Evolutionary conservation across 2,113 vertebrate genomes (phyloP), one percentile per base, ranked within the genome.

Genomic region (Gasterosteus nipponicus): DNA sequence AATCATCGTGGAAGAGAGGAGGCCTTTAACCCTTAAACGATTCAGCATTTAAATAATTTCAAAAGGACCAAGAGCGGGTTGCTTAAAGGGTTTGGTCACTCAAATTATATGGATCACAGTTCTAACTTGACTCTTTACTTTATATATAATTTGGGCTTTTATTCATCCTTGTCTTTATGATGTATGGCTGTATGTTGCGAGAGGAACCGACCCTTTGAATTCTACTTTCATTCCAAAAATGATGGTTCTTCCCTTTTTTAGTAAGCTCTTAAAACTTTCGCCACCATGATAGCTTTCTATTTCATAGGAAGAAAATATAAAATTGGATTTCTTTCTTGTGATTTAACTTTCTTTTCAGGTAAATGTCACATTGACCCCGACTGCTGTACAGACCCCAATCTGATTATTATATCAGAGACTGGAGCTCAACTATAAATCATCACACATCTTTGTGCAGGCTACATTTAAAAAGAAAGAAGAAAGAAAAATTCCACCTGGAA

Each of bases 391-490:
- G 78, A 64, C 69, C 71, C 65, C 33, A 29, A 22, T 68, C 10
- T 54, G 38, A 61, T 67, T 26, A 38, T 54, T 46, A 46, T 35
- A 80, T 57, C 35, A 54, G 29, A 35, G 59, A 73, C 73, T 47
- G 69, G 46, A 71, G 72, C 61, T 65, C 49, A 63, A 29, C 33
- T 64, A 71, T 44, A 61, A 83, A 70, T 76, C 56, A 29, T 53
- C 73, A 19, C 9, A 47, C 29, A 31, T 73, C 73, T 31, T 5
- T 49, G 19, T 16, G 15, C 49, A 64, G 69, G 31, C 29, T 33
- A 19, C 4, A 19, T 53, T 10, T 41, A 47, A 35, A n/a, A 38
- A 47, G 6, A 49, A 49, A 7, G 1, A 38, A 38, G 35, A 38
- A 38, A 38, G 35, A 7, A 3, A 46, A 61, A 47, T 72, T 46